phyloP scores from a whole-genome alignment of 2,797 vertebrate genomes.

The Pangasius krempfi region DNA sequence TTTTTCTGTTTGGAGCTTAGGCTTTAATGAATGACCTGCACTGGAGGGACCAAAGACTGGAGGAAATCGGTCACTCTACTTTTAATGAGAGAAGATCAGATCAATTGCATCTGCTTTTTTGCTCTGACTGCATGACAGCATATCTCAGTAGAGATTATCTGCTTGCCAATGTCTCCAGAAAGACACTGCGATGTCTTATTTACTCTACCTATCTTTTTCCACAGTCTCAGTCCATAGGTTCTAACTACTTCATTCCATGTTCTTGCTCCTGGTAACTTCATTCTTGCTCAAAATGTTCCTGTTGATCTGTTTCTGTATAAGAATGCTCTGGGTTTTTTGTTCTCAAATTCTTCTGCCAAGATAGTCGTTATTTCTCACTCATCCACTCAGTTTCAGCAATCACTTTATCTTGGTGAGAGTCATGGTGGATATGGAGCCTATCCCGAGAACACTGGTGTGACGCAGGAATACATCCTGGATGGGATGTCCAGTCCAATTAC shows the following conservation, averaged over 20 bases:
- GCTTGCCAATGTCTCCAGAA: conserved; percentile 50
- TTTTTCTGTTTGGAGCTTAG: conserved; percentile 64
- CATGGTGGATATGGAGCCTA: background rate
- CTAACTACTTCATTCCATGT: conserved; percentile 58
- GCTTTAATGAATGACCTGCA: conserved; percentile 67
- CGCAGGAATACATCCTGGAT: background rate
- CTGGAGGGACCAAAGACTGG: conserved; percentile 65
- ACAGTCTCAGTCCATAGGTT: conserved; percentile 28
- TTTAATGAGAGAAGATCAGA: conserved; percentile 73
- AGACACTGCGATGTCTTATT: conserved; percentile 61
- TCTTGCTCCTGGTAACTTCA: conserved; percentile 63
- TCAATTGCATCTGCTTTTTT: conserved; percentile 59
- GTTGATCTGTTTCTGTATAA: conserved; percentile 43
- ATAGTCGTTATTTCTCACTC: background rate
- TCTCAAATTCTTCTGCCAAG: background rate
- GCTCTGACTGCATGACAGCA: conserved; percentile 51
- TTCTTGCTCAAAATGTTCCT: conserved; percentile 55
- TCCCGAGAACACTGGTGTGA: background rate
- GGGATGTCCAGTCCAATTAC: background rate
- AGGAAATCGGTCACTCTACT: conserved; percentile 67
- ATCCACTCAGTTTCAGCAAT: background rate
- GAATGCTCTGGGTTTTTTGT: background rate
- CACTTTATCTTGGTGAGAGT: background rate
- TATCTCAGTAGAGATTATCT: conserved; percentile 55
- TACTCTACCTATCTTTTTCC: conserved; percentile 61